Evolutionary conservation across 2,797 vertebrate genomes (phyloP), one percentile per base, ranked within the genome.

Genomic region (Parauchenoglanis punctatus): DNA sequence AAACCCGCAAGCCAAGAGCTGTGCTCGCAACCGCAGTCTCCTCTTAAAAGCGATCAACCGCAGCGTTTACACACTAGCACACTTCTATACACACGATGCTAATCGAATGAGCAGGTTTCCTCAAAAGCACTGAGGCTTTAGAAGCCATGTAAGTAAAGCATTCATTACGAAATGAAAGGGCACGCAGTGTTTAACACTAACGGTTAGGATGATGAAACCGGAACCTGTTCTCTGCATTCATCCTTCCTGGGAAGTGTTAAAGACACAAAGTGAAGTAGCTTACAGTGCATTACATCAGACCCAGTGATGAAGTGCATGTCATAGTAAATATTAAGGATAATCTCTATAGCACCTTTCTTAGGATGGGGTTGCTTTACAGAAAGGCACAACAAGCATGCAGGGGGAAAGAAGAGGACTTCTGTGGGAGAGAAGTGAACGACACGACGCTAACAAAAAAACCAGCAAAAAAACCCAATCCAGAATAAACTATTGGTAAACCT

Each of bases 241-340:
- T 54, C 46, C 10, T 23, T 6, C 63, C 63, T 31, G 44, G 44
- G 61, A 67, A 83, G 35, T 7, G 61, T 68, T 52, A 49, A 28
- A 49, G 81, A 49, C 40, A 67, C 40, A 20, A 65, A 49, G 25
- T 4, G 44, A 49, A 61, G 59, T 20, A 2, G n/a, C 49, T 82
- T 82, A 82, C 81, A 67, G 61, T 13, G 15, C 10, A 35, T 82
- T 67, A 52, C 63, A 83, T 83, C 81, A 83, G 80, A 44, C 80
- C 7, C n/a, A 3, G 80, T 46, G 80, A 81, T 81, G 40, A 52
- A 68, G 17, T 13, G 44, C 7, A 11, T 67, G 81, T 83, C 46
- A 68, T 52, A 68, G 31, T 67, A 52, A 52, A 82, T 82, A 67
- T 28, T 82, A 20, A 65, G 13, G 23, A n/a, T 13, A 23, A 68